These are phyloP conservation scores for Drosophila erecta DNA, from an alignment of 1,140 invertebrate species.

Conservation along the genomic window DNA sequence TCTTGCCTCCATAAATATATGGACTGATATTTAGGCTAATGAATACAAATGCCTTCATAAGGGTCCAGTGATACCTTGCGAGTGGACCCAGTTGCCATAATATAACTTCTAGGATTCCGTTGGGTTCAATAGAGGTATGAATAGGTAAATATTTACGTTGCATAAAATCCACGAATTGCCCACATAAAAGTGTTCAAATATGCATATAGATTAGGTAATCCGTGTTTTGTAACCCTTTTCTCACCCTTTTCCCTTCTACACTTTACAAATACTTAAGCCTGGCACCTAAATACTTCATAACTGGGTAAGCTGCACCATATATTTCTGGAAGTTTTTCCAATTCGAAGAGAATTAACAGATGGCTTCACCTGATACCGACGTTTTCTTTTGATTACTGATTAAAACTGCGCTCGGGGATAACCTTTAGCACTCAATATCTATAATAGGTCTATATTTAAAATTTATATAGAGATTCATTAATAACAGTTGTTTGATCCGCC, in stretches of 20 bases:
- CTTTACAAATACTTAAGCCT: not conserved
- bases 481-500: constrained; percentile 52
- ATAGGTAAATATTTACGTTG: too few species aligned
- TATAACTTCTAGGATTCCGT: not conserved
- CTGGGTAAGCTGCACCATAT: too few species aligned
- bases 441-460: not conserved
- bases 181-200: not conserved
- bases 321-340: too few species aligned
- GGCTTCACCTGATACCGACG: not conserved
- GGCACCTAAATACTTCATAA: not conserved
- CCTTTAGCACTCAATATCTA: not conserved
- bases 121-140: too few species aligned
- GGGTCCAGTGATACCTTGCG: not conserved
- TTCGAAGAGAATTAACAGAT: not conserved
- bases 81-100: not conserved
- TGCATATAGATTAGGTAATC: too few species aligned
- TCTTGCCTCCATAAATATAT: constrained; percentile 24
- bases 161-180: too few species aligned
- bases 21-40: constrained; percentile 51
- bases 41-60: constrained; percentile 67
- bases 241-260: too few species aligned
- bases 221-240: too few species aligned
- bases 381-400: not conserved
- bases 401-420: not conserved
- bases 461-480: constrained; percentile 18